Evolutionary conservation across 2,797 vertebrate genomes (phyloP), one percentile per base, ranked within the genome.

Genomic region (Myotis daubentonii): DNA sequence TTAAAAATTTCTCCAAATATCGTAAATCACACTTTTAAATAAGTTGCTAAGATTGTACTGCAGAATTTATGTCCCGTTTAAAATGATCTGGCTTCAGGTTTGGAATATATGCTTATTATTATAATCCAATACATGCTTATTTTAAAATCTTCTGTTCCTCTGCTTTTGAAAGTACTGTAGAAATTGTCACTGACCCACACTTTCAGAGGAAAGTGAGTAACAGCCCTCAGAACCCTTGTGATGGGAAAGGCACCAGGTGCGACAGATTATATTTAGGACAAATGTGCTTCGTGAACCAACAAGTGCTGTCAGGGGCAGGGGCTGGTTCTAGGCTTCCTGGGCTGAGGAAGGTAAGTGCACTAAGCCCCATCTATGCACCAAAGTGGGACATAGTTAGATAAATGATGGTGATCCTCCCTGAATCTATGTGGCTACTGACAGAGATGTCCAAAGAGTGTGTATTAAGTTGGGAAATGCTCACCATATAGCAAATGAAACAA

Each of bases 131-230:
- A 62, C 15, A 49, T 47, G n/a, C 10, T 28, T 83, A 33, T 76
- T 86, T 76, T 47, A 71, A 57, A 95, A 78, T 80, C n/a, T 70
- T 41, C 41, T 76, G 3, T 78, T 93, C 15, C 4, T 70, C 15
- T 62, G 10, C 33, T 91, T 97, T 93, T 57, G n/a, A 89, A 94
- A 95, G 76, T 17, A 87, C 19, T n/a, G 2, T 38, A 41, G 51
- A 85, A 83, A 23, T 66, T 82, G 11, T 20, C 62, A 36, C 28
- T 91, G 71, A 80, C 49, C 16, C 62, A 38, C 0, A 71, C 86
- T 94, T 89, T 93, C n/a, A 70, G 66, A 91, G 76, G 47, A 62
- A 78, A 71, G 47, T 5, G 86, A 91, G 33, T 51, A 89, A 70
- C 41, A 76, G 60, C 28, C 72, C 71, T 75, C 23, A 38, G 62